Base-by-base conservation (phyloP, 2,888 invertebrate genomes). In the Actias luna region DNA sequence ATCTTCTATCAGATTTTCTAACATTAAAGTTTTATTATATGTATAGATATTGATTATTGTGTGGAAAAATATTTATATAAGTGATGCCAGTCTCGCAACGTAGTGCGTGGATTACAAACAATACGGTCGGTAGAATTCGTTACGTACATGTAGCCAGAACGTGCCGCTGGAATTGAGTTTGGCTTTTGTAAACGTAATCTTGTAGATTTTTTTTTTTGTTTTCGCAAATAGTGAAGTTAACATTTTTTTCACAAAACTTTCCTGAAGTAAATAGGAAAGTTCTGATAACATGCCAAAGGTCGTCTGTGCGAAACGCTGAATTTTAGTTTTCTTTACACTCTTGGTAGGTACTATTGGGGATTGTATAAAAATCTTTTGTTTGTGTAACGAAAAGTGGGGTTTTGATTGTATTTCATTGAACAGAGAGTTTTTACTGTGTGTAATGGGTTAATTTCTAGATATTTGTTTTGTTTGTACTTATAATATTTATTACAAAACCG, bases 91-190 rank as follows among this genome's bases (percentile, higher is more conserved):
- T 5, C 33, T 8, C 5, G 12, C 36, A 39, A 16, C 36, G 2
- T 39, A 39, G 1, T 39, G 16, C 36, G 16, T 0, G 25, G 25
- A 25, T 50, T 50, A 50, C 25, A 50, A 50, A 50, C 12, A 50
- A 50, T 12, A 50, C 25, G 10, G 46, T 22, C 22, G 22, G 22
- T 39, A n/a, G 42, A 18, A 42, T 42, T 18, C 18, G 42, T 18
- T 50, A 50, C 12, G 25, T 50, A 50, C 1, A 18, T 25, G 22
- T 22, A 46, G 46, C 29, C n/a, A 29, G 2, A 55, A 29, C 29
- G 55, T 55, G 55, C 29, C 55, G 29, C 16, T n/a, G n/a, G 16
- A 55, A 55, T 55, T 29, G 29, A 55, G n/a, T 55, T 55, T 29
- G 8, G 16, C 29, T 29, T 29, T 55, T 16, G 27, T 55, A 55